Evolutionary conservation across 2,888 invertebrate genomes (phyloP), one percentile per base, ranked within the genome.

Genomic region (Tubiluchus corallicola): DNA sequence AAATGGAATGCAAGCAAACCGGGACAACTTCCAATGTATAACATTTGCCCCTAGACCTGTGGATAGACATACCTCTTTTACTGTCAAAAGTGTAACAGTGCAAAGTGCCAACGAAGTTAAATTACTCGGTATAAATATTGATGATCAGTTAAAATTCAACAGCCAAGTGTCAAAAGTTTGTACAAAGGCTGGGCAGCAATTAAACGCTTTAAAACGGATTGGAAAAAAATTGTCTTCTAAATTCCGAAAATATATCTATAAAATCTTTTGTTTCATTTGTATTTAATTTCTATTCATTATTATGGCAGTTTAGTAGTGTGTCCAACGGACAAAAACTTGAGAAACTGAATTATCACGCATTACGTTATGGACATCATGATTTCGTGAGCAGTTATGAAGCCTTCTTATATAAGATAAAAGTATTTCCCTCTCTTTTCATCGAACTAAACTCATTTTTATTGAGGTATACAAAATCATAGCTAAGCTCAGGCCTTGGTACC

Each of bases 1-100:
- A 29, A 29, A 29, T 29, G 9, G n/a, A 29, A 29, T 29, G 29
- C 29, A 29, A n/a, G 29, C 29, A 29, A 29, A 29, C 29, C 29
- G 9, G 9, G 29, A 9, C 29, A 29, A 29, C 9, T 29, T 29
- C n/a, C 29, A 29, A n/a, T 9, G 29, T n/a, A 29, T 29, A 9
- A n/a, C 29, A 29, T 29, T 29, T 9, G 29, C 9, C 9, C 9
- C 9, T 9, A 29, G n/a, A 29, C 29, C 29, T 29, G n/a, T 29
- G 29, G 29, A n/a, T 29, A n/a, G 9, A 9, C 29, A 9, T n/a
- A 9, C 29, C 29, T n/a, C 29, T n/a, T 29, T 29, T n/a, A 29
- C 29, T 29, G 29, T 29, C 29, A n/a, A n/a, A 9, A n/a, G 29
- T 9, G n/a, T n/a, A n/a, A n/a, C 9, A 9, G n/a, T 29, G 9